Conservation (phyloP, 2,113 vertebrate genomes). For the Puma concolor region DNA sequence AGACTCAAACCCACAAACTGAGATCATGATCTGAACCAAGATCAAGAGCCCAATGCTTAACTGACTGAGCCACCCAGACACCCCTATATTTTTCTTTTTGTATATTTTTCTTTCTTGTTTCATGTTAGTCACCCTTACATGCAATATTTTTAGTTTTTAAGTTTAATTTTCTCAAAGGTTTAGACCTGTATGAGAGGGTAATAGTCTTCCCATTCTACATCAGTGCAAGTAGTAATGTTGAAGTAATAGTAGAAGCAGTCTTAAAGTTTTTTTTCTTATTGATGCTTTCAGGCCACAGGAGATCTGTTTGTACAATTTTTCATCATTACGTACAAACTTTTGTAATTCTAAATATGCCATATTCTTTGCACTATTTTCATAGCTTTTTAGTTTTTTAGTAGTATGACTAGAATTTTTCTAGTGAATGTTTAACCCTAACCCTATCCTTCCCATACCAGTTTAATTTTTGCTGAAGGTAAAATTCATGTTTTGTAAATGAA, state of each 20-base stretch:
- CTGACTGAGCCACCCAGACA: too few relatives aligned
- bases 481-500: not conserved
- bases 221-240: not conserved
- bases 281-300: not conserved
- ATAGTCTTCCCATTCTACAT: not conserved
- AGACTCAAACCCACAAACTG: too few relatives aligned
- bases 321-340: not conserved
- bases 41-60: too few relatives aligned
- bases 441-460: not conserved
- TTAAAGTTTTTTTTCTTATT: not conserved
- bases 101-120: not conserved
- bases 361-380: not conserved
- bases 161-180: not conserved
- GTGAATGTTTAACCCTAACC: not conserved
- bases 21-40: too few relatives aligned
- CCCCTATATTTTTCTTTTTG: not conserved
- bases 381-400: not conserved
- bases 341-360: not conserved
- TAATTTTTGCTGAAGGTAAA: not conserved
- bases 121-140: not conserved
- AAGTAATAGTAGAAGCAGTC: not conserved
- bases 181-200: not conserved
- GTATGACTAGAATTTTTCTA: not conserved
- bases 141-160: not conserved
- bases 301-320: not conserved